Percentiles rank a stretch among this genome's conserved stretches.
These are phyloP conservation scores for Himalopsyche anomala DNA, from an alignment of 2,888 invertebrate species.

Conservation along the genomic window DNA sequence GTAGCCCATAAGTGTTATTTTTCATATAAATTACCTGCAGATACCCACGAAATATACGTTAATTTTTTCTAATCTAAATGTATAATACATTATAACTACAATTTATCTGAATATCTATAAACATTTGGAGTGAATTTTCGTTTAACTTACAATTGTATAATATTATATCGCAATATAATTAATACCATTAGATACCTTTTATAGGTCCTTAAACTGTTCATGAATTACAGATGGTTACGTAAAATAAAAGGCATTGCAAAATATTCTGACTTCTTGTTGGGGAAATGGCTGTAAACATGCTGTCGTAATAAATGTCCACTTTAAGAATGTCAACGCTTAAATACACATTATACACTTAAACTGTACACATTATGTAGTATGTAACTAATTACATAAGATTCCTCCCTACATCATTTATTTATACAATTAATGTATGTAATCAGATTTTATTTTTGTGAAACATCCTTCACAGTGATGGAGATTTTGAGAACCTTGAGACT, in stretches of 20 bases:
- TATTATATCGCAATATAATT: no score
- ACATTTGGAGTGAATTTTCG: not conserved
- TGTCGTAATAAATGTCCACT: no score
- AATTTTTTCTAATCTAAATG: not conserved
- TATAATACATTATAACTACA: not conserved
- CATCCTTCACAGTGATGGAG: not conserved
- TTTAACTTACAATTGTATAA: not conserved
- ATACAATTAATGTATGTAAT: not conserved
- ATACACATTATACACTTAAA: no score
- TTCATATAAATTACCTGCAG: not conserved
- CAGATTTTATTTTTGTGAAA: not conserved
- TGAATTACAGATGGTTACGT: no score
- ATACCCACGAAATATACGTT: not conserved
- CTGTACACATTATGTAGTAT: not conserved
- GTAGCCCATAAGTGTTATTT: conserved; percentile 8
- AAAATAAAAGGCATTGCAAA: no score
- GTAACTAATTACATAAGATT: not conserved
- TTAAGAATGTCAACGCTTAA: no score
- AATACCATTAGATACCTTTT: no score
- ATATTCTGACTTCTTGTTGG: no score
- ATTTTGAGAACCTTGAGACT: no score
- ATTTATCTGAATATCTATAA: not conserved
- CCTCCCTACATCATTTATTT: not conserved
- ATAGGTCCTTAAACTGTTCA: no score
- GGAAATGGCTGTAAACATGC: no score